Conservation (phyloP, 2,797 vertebrate species). For the Sebastes steindachneri region DNA sequence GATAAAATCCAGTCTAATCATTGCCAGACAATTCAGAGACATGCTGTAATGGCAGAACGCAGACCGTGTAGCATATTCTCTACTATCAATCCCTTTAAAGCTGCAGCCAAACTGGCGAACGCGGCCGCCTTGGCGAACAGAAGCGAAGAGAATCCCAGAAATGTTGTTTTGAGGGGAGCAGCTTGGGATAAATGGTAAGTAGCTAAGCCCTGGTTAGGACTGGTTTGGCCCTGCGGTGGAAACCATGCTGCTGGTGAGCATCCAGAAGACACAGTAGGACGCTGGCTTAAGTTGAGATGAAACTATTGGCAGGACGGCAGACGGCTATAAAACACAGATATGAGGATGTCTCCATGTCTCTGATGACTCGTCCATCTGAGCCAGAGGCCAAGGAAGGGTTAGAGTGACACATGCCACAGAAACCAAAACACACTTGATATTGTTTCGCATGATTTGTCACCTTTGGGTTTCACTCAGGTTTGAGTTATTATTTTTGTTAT, state of each 20-base stretch:
- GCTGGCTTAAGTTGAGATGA: slow-evolving; percentile 61
- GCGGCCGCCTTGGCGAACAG: slow-evolving; percentile 31
- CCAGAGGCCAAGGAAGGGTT: background rate
- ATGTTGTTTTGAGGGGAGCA: slow-evolving; percentile 64
- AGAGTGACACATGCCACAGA: background rate
- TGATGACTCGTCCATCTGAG: slow-evolving; percentile 50
- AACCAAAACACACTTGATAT: background rate
- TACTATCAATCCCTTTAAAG: slow-evolving; percentile 34
- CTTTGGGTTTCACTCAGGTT: background rate
- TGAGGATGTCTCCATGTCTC: slow-evolving; percentile 66
- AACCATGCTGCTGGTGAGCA: slow-evolving; percentile 53
- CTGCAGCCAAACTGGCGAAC: slow-evolving; percentile 47
- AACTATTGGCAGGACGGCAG: slow-evolving; percentile 57
- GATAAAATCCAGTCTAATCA: slow-evolving; percentile 38
- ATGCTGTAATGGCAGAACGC: slow-evolving; percentile 31
- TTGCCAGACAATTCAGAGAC: slow-evolving; percentile 45
- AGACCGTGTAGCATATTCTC: slow-evolving; percentile 40
- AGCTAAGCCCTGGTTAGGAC: slow-evolving; percentile 58
- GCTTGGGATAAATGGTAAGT: slow-evolving; percentile 58
- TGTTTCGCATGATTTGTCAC: slow-evolving; percentile 27
- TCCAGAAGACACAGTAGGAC: slow-evolving; percentile 67
- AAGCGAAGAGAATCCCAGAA: slow-evolving; percentile 65
- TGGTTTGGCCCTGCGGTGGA: slow-evolving; percentile 53
- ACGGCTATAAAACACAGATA: slow-evolving; percentile 64
- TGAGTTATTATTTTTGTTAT: slow-evolving; percentile 33